Conservation (phyloP, 1,140 invertebrate genomes). For the Drosophila tani region DNA sequence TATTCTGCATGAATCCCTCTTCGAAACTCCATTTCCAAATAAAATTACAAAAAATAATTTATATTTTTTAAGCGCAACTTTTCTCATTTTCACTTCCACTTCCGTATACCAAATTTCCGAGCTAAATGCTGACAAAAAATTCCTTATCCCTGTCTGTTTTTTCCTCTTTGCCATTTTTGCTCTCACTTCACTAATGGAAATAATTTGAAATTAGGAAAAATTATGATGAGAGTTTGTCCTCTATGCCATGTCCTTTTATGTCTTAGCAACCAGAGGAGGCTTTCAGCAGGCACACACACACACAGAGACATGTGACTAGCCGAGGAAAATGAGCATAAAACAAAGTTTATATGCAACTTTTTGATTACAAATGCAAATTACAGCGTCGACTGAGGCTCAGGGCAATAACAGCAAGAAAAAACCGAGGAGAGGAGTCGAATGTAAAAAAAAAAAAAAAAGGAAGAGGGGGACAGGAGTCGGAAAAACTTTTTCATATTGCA, state of each 20-base stretch:
- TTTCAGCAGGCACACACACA: constrained; percentile 10
- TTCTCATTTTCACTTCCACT: neutral
- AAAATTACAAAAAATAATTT: neutral
- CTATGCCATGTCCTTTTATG: constrained; percentile 40
- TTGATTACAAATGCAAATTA: constrained; percentile 84
- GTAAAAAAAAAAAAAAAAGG: neutral
- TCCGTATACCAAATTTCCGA: neutral
- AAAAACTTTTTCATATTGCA: constrained; percentile 75
- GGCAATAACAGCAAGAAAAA: constrained; percentile 25
- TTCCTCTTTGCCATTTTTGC: neutral
- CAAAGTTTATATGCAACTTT: constrained; percentile 82
- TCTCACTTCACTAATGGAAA: constrained; percentile 41
- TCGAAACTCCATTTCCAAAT: neutral
- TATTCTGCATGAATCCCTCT: too few relatives aligned
- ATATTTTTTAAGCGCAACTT: neutral
- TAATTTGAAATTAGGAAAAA: constrained; percentile 54
- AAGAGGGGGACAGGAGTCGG: constrained; percentile 9
- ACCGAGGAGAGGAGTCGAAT: constrained; percentile 5
- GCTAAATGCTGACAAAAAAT: constrained; percentile 15
- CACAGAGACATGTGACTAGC: constrained; percentile 33
- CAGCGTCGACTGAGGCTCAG: constrained; percentile 56
- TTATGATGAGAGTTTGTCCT: constrained; percentile 51
- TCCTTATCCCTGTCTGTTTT: constrained; percentile 2
- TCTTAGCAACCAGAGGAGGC: constrained; percentile 30
- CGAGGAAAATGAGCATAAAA: constrained; percentile 78